phyloP scores from a whole-genome alignment of 2,888 invertebrate species.

The Mythimna pallens region DNA sequence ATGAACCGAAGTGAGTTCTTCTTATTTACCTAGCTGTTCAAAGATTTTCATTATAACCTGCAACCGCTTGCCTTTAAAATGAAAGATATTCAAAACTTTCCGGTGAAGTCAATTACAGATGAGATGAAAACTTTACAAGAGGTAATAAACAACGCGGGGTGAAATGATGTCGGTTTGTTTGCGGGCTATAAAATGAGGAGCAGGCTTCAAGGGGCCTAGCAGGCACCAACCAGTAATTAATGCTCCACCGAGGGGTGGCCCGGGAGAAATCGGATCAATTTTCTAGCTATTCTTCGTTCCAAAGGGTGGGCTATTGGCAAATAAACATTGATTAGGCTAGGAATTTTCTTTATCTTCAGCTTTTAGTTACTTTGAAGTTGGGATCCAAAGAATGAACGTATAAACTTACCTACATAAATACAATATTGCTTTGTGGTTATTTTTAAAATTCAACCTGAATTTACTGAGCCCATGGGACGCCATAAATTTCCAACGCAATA shows the following conservation, averaged over 20 bases:
- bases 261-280: slow-evolving; percentile 89
- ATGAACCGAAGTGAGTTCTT: slow-evolving; percentile 16
- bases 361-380: slow-evolving; percentile 4
- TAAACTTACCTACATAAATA: slow-evolving; percentile 27
- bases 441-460: slow-evolving; percentile 79
- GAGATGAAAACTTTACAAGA: slow-evolving; percentile 78
- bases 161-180: slow-evolving; percentile 87
- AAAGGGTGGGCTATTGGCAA: slow-evolving; percentile 73
- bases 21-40: slow-evolving; percentile 45
- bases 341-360: slow-evolving; percentile 39
- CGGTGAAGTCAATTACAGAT: slow-evolving; percentile 78
- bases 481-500: slow-evolving; percentile 85
- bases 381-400: slow-evolving; percentile 11
- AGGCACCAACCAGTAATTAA: slow-evolving; percentile 87
- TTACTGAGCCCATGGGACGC: slow-evolving; percentile 80
- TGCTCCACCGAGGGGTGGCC: slow-evolving; percentile 80
- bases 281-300: slow-evolving; percentile 82
- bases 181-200: slow-evolving; percentile 85
- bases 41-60: slow-evolving; percentile 49
- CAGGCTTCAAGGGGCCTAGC: slow-evolving; percentile 75
- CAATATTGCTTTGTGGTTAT: slow-evolving; percentile 66
- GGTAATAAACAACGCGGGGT: slow-evolving; percentile 85
- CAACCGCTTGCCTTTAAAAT: slow-evolving; percentile 52
- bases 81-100: slow-evolving; percentile 74
- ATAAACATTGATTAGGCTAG: slow-evolving; percentile 78